Base-by-base conservation (phyloP, 2,797 vertebrate genomes). In the Gephyroberyx darwinii region DNA sequence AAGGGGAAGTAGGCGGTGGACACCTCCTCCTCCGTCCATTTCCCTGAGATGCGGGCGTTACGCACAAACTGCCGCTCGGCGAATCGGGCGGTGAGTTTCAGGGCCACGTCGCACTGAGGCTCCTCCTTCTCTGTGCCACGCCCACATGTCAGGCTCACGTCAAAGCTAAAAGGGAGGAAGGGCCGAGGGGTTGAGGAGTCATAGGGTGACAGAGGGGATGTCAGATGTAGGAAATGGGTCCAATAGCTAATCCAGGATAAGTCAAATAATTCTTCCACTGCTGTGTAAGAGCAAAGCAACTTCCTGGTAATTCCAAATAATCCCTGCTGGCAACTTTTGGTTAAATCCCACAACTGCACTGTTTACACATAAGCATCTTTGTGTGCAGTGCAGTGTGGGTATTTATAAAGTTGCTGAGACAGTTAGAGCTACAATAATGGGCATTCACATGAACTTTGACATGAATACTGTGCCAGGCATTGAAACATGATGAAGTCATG, bases 1-100 rank as follows among this genome's bases (percentile, higher is more conserved):
- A 99, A 99, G 0, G 98, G 98, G 53, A 99, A 99, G 86, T 99
- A 99, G 65, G 92, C 90, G 60, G 96, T 98, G 63, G 96, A 92
- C 0, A 93, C 94, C 77, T 99, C 97, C 81, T 97, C 97, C 80
- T 92, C 94, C 4, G 95, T 95, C 95, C 95, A 96, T 84, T 96
- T 96, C 52, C 98, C 98, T 0, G 95, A 96, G 69, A 99, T 62
- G 7, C 95, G 93, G 39, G 98, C 96, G 55, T 94, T 96, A 78
- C 97, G 93, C 79, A 99, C 88, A 52, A 99, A 96, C 92, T 98
- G 96, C 61, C 96, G 93, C 75, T 98, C 95, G 13, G 92, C 80
- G 88, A 99, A 99, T 80, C 96, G 93, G 14, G 95, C 96, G 55
- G 95, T 95, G 83, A 99, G 95, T 84, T 98, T 96, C 62, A 99